A percentile compares a stretch with the other conserved stretches of the same genome.
Evolutionary conservation across 1,140 invertebrate genomes (phyloP).

Genomic region (Pseudoatta argentina): DNA sequence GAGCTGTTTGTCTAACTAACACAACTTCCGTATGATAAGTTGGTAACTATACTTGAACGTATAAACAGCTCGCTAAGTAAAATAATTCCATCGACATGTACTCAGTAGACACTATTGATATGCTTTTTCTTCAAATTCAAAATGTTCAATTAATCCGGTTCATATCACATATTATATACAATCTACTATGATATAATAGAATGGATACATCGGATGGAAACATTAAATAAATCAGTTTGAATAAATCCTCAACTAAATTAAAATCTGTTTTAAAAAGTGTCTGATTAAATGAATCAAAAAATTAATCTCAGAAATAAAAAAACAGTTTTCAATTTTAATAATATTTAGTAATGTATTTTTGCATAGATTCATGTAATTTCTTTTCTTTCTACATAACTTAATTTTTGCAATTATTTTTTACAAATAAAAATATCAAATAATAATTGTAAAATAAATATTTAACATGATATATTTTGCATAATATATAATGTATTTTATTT

Average conservation of each 20-base stretch:
- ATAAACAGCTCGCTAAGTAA: conserved; percentile 26
- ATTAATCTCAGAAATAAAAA: background rate
- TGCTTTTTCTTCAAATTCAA: background rate
- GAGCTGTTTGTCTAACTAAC: conserved; percentile 34
- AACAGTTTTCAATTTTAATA: background rate
- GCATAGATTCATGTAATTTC: background rate
- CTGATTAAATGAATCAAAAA: background rate
- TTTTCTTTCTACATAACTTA: background rate
- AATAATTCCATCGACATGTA: background rate
- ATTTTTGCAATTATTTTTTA: too few relatives aligned
- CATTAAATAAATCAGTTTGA: background rate
- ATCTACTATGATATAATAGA: background rate
- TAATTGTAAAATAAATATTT: too few relatives aligned
- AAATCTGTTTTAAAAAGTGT: background rate
- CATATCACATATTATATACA: background rate
- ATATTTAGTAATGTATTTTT: background rate
- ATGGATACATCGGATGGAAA: background rate
- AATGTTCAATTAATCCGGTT: background rate
- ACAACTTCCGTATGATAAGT: conserved; percentile 10
- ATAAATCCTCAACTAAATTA: too few relatives aligned
- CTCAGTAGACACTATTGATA: background rate
- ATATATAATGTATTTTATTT: background rate
- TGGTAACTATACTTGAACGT: conserved; percentile 7
- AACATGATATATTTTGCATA: background rate
- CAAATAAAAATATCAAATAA: too few relatives aligned